Evolutionary conservation across 2,797 vertebrate genomes (phyloP), one percentile per base, ranked within the genome.

Genomic region (Myiotriccus ornatus): DNA sequence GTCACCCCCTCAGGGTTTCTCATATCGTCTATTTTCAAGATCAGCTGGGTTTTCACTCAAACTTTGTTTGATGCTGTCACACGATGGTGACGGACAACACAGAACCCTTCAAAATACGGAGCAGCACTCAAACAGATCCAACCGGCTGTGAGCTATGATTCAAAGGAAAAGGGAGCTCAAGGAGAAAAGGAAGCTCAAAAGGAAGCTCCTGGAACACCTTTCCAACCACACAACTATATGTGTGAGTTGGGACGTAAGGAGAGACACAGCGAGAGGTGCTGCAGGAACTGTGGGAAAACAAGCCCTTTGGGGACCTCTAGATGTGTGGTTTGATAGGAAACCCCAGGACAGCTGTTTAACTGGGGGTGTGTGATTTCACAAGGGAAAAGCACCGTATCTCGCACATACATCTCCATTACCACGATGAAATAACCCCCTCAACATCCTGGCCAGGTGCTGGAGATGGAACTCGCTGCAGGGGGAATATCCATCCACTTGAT

Each of bases 311-410:
- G 86, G 84, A 91, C 64, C 77, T 78, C 39, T 37, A 89, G 91
- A 96, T 90, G 77, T 81, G 90, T 71, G 94, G 90, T 83, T 94
- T 90, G 96, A 96, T 90, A 89, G 34, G 41, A 94, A 87, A 76
- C 70, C 80, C 94, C 88, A 87, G 84, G 89, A 68, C 0, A 89
- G 34, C 67, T 94, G 70, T 93, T 96, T 84, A 93, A 93, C 63
- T 91, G 67, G 44, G 44, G 80, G 83, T 82, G 49, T 93, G 69
- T 89, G 56, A 86, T 94, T 95, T 87, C 93, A 77, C 3, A 67
- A 63, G 50, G 79, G 67, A 70, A 74, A 88, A 94, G 46, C 74
- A 43, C 49, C 90, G 49, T 56, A 84, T 91, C 85, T 76, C 50
- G 32, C 74, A 71, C 24, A 56, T 47, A 0, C 7, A 94, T 93